Evolutionary conservation across 2,113 vertebrate species (phyloP).

Genomic region (Platichthys flesus): DNA sequence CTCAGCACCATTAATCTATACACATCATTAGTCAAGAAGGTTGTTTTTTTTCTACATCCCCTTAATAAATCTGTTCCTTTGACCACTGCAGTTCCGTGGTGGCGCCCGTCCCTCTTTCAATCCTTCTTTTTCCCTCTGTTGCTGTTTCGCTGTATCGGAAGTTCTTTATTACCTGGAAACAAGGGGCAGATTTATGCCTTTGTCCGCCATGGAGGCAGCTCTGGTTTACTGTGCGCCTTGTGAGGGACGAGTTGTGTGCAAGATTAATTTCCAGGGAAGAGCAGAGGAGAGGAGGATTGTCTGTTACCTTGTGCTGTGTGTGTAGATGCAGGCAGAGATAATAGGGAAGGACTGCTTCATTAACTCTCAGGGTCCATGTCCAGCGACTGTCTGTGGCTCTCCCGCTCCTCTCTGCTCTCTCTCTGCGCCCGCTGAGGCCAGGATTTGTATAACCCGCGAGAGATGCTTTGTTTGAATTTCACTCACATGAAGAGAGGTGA

Average conservation of each 20-base stretch:
- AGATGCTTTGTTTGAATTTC: slow-evolving; percentile 38
- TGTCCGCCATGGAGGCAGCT: slow-evolving; percentile 51
- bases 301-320: slow-evolving; percentile 51
- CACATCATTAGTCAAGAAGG: slow-evolving; percentile 61
- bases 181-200: slow-evolving; percentile 71
- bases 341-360: slow-evolving; percentile 65
- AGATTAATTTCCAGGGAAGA: slow-evolving; percentile 47
- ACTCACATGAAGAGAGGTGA: slow-evolving; percentile 22
- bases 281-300: slow-evolving; percentile 29
- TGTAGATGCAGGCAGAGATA: slow-evolving; percentile 54
- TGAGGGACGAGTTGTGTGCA: slow-evolving; percentile 62
- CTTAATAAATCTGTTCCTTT: slow-evolving; percentile 64
- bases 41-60: slow-evolving; percentile 5
- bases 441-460: slow-evolving; percentile 25
- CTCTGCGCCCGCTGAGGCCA: background rate
- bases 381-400: slow-evolving; percentile 40
- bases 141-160: slow-evolving; percentile 49
- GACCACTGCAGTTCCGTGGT: slow-evolving; percentile 28
- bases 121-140: slow-evolving; percentile 16
- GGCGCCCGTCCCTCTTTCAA: background rate
- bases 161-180: slow-evolving; percentile 73
- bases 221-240: slow-evolving; percentile 62
- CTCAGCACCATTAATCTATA: slow-evolving; percentile 60
- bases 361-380: slow-evolving; percentile 69
- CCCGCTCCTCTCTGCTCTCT: slow-evolving; percentile 13